Evolutionary conservation across 2,113 vertebrate genomes (phyloP).

Genomic region (Amazona guildingii): DNA sequence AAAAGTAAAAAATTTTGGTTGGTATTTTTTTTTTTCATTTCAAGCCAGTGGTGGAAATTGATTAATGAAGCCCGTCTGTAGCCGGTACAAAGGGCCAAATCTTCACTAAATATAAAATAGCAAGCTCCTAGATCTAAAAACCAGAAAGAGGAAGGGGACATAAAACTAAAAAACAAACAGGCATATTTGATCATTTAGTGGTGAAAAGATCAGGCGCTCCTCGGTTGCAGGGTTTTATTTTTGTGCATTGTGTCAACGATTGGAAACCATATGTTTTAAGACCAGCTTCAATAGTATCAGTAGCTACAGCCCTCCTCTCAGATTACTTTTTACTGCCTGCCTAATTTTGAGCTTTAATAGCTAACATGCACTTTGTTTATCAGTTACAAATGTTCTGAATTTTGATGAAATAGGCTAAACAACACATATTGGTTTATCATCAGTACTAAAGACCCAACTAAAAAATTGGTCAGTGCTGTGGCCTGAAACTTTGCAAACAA

Average conservation of each 20-base stretch:
- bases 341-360: slow-evolving; percentile 66
- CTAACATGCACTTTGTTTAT: slow-evolving; percentile 73
- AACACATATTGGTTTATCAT: slow-evolving; percentile 9
- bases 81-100: neutral
- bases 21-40: neutral
- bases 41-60: slow-evolving; percentile 49
- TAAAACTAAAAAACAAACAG: slow-evolving; percentile 48
- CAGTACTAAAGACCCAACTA: neutral
- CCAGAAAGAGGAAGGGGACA: slow-evolving; percentile 41
- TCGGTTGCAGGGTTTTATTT: slow-evolving; percentile 46
- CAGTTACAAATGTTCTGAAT: slow-evolving; percentile 66
- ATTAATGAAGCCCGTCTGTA: slow-evolving; percentile 57
- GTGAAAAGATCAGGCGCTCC: slow-evolving; percentile 37
- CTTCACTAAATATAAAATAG: slow-evolving; percentile 38
- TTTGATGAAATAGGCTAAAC: slow-evolving; percentile 36
- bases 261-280: slow-evolving; percentile 67
- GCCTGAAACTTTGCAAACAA: neutral
- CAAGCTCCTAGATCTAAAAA: slow-evolving; percentile 37
- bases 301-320: slow-evolving; percentile 66
- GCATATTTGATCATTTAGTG: slow-evolving; percentile 46
- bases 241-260: slow-evolving; percentile 58
- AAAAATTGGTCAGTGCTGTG: neutral
- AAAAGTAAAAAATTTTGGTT: neutral
- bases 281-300: slow-evolving; percentile 69
- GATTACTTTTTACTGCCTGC: slow-evolving; percentile 69